Percentiles rank a stretch among this genome's conserved stretches.
These are phyloP conservation scores for Cygnus atratus DNA, from an alignment of 2,113 vertebrate genomes.

Conservation along the genomic window DNA sequence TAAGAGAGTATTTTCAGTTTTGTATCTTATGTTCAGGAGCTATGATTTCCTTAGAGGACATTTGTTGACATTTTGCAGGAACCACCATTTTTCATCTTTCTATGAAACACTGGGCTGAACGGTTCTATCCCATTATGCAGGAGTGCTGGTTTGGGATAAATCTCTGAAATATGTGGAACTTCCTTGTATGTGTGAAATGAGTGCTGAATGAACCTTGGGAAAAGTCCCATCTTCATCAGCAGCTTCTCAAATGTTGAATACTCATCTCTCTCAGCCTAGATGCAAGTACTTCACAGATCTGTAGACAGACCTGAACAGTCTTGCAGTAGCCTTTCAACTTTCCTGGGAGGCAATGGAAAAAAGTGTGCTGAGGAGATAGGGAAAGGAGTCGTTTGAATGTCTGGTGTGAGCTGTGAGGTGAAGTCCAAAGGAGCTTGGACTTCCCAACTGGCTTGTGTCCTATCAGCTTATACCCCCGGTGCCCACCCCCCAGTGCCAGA, in stretches of 20 bases:
- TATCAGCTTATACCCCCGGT: accelerated
- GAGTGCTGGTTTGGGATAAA: not conserved
- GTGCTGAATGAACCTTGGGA: not conserved
- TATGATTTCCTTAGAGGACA: not conserved
- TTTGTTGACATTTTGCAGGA: not conserved
- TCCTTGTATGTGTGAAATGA: not conserved
- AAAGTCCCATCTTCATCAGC: not conserved
- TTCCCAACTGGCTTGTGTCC: not conserved
- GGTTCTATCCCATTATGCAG: not conserved
- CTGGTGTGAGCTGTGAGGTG: not conserved
- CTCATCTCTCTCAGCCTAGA: accelerated
- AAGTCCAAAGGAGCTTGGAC: not conserved
- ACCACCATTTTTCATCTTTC: not conserved
- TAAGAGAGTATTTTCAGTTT: not conserved
- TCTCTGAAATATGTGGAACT: not conserved
- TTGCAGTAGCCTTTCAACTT: not conserved
- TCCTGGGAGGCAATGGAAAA: not conserved
- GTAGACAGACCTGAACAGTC: not conserved
- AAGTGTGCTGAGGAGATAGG: not conserved
- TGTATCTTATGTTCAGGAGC: not conserved
- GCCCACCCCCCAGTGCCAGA: not conserved
- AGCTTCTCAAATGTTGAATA: not conserved
- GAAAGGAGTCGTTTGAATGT: not conserved
- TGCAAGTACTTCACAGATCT: not conserved
- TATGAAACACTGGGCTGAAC: not conserved